These are phyloP conservation scores for Neoscelio sp. DNA, from an alignment of 2,888 invertebrate genomes.

Conservation along the genomic window DNA sequence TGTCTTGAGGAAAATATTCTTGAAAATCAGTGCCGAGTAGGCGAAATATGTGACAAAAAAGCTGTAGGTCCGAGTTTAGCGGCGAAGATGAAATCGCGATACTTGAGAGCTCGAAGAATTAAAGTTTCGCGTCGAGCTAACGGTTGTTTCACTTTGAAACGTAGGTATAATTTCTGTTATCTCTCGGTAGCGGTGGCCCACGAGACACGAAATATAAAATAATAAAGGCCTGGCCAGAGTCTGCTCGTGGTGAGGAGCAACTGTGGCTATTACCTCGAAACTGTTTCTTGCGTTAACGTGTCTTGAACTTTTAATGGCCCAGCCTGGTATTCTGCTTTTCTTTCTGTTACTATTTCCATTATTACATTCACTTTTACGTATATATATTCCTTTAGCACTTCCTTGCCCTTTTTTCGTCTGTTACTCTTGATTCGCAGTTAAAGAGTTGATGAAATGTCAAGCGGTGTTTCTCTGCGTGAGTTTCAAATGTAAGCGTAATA, in stretches of 20 bases:
- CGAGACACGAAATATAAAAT: slow-evolving; percentile 77
- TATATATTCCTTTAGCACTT: slow-evolving; percentile 31
- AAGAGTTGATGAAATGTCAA: slow-evolving; percentile 47
- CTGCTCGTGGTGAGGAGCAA: slow-evolving; percentile 66
- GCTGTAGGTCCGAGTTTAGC: neutral
- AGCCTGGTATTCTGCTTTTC: slow-evolving; percentile 66
- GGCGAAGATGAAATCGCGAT: slow-evolving; percentile 60
- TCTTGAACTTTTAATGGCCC: slow-evolving; percentile 80
- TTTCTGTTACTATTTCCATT: slow-evolving; percentile 65
- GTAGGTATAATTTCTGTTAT: slow-evolving; percentile 78
- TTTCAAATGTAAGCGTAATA: too few species aligned
- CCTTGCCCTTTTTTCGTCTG: slow-evolving; percentile 5
- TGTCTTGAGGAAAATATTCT: slow-evolving; percentile 29
- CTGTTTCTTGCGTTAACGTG: slow-evolving; percentile 80
- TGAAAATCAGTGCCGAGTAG: slow-evolving; percentile 18
- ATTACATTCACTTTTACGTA: slow-evolving; percentile 46
- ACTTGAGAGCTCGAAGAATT: slow-evolving; percentile 61
- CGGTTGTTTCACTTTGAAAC: slow-evolving; percentile 79
- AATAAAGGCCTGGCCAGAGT: slow-evolving; percentile 72
- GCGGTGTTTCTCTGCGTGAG: slow-evolving; percentile 24
- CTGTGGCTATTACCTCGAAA: slow-evolving; percentile 81
- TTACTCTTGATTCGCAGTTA: slow-evolving; percentile 50
- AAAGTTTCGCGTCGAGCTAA: slow-evolving; percentile 76
- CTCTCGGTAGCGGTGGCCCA: slow-evolving; percentile 71
- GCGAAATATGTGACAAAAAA: slow-evolving; percentile 41